These are phyloP conservation scores for Aporophyla nigra DNA, from an alignment of 2,888 invertebrate species.

Conservation along the genomic window DNA sequence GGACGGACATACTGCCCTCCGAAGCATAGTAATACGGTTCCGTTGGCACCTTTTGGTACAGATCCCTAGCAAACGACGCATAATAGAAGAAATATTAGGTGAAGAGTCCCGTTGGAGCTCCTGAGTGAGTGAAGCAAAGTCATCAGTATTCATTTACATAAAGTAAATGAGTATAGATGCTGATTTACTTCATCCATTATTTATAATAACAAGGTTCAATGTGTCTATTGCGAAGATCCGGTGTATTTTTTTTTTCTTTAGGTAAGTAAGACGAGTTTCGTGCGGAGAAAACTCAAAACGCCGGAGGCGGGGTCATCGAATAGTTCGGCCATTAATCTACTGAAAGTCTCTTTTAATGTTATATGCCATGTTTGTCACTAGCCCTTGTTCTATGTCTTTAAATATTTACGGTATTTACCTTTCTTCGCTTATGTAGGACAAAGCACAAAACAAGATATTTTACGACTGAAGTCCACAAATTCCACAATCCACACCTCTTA, in stretches of 20 bases:
- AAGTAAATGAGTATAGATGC: constrained; percentile 27
- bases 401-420: neutral
- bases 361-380: neutral
- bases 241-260: neutral
- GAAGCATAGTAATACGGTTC: too few species aligned
- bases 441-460: neutral
- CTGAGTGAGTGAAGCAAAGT: constrained; percentile 4
- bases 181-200: constrained; percentile 24
- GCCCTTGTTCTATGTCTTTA: neutral
- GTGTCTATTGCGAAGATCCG: constrained; percentile 19
- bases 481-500: neutral
- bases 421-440: neutral
- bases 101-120: constrained; percentile 10
- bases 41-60: too few species aligned
- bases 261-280: neutral
- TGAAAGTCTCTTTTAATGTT: neutral
- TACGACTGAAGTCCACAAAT: neutral
- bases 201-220: constrained; percentile 30
- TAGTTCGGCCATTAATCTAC: neutral
- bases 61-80: too few species aligned
- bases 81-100: constrained; percentile 18
- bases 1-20: too few species aligned
- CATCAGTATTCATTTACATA: constrained; percentile 35
- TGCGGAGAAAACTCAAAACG: neutral
- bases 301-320: neutral